phyloP scores from a whole-genome alignment of 2,797 vertebrate species.

The Acrossocheilus fasciatus region DNA sequence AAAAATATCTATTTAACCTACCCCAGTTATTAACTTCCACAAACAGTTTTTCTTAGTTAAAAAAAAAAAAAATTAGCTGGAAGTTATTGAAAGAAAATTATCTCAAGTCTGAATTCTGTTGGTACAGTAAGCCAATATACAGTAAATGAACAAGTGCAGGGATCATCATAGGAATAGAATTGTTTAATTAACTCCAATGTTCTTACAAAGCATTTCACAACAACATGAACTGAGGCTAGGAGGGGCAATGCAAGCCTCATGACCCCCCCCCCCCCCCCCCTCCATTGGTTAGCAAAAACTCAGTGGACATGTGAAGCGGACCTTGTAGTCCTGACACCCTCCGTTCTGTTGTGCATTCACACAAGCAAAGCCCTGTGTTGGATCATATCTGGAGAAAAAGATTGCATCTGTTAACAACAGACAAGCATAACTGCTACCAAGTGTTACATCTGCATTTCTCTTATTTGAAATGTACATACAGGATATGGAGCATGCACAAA shows the following conservation, averaged over 20 bases:
- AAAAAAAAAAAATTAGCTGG: too few species aligned
- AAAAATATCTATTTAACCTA: neutral
- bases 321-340: conserved; percentile 13
- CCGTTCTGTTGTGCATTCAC: conserved; percentile 1
- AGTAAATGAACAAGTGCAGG: neutral
- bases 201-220: neutral
- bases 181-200: neutral
- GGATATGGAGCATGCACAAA: neutral
- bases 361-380: neutral
- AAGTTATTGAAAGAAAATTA: too few species aligned
- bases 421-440: neutral
- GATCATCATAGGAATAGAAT: neutral
- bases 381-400: neutral
- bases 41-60: neutral
- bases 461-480: neutral
- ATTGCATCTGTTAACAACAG: neutral
- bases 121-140: too few species aligned
- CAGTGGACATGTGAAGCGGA: neutral
- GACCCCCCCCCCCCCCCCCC: too few species aligned
- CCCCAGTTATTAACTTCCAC: neutral
- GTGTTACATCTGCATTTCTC: neutral
- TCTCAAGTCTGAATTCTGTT: too few species aligned
- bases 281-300: neutral
- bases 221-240: neutral
- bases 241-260: neutral